Conservation (phyloP, 2,113 vertebrate species). For the Jaculus jaculus region DNA sequence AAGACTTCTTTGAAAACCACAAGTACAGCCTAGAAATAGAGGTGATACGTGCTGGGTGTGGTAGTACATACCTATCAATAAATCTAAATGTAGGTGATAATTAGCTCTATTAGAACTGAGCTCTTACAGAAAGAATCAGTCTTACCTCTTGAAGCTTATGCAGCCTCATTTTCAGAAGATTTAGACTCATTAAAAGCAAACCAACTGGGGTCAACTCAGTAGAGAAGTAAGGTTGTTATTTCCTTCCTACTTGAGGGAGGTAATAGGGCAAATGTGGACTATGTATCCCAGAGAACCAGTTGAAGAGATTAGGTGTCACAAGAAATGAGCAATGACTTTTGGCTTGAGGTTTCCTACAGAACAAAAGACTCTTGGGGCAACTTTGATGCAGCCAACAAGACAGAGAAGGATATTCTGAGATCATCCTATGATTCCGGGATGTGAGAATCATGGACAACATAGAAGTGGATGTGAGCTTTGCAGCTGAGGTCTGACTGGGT, state of each 20-base stretch:
- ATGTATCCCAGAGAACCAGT: not conserved
- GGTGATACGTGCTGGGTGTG: not conserved
- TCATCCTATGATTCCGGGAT: not conserved
- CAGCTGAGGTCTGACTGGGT: not conserved
- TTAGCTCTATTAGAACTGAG: not conserved
- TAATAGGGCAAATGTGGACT: not conserved
- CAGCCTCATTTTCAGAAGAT: not conserved
- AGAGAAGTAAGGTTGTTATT: not conserved
- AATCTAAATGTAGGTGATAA: too few relatives aligned
- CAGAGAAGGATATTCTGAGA: not conserved
- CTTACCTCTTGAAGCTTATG: not conserved
- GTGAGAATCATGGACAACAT: not conserved
- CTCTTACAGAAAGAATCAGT: not conserved
- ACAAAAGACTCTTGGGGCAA: not conserved
- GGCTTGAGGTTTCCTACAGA: not conserved
- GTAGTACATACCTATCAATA: not conserved
- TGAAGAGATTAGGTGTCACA: not conserved
- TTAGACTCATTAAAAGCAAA: not conserved
- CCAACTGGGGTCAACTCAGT: not conserved
- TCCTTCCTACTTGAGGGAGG: not conserved
- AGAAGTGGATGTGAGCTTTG: not conserved
- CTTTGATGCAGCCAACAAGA: not conserved
- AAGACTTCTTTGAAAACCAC: not conserved
- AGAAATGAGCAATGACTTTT: not conserved
- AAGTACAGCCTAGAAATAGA: not conserved